These are phyloP conservation scores for Sipunculus nudus DNA, from an alignment of 2,888 invertebrate species.

Conservation along the genomic window DNA sequence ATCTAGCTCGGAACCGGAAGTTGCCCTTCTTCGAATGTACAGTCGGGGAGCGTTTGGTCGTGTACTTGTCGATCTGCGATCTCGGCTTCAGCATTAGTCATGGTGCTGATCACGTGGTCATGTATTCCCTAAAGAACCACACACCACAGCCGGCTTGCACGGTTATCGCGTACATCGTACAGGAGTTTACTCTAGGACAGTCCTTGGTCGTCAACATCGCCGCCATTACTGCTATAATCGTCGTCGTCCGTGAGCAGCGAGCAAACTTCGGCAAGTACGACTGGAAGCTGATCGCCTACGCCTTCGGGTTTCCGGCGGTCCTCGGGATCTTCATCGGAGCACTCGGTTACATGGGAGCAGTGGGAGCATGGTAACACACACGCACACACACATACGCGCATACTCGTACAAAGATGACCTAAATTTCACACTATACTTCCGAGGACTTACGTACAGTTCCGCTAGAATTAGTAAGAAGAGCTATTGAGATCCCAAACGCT, in stretches of 20 bases:
- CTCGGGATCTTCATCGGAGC: background rate
- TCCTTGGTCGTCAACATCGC: slow-evolving; percentile 6
- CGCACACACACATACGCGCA: no score
- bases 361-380: slow-evolving; percentile 3
- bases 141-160: slow-evolving; percentile 1
- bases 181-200: background rate
- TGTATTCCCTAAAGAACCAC: background rate
- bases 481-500: no score
- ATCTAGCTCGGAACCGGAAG: no score
- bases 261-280: slow-evolving; percentile 8
- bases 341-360: background rate
- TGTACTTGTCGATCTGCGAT: background rate
- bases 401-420: no score
- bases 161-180: background rate
- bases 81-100: background rate
- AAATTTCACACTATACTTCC: no score
- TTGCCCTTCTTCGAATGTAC: no score
- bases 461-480: no score
- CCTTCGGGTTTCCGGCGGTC: background rate
- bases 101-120: background rate
- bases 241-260: slow-evolving; percentile 7
- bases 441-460: no score
- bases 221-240: slow-evolving; percentile 5
- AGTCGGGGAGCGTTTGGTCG: background rate
- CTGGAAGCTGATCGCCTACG: slow-evolving; percentile 4